These are phyloP conservation scores for Taenioides sp. DNA, from an alignment of 2,797 vertebrate genomes.

Conservation along the genomic window DNA sequence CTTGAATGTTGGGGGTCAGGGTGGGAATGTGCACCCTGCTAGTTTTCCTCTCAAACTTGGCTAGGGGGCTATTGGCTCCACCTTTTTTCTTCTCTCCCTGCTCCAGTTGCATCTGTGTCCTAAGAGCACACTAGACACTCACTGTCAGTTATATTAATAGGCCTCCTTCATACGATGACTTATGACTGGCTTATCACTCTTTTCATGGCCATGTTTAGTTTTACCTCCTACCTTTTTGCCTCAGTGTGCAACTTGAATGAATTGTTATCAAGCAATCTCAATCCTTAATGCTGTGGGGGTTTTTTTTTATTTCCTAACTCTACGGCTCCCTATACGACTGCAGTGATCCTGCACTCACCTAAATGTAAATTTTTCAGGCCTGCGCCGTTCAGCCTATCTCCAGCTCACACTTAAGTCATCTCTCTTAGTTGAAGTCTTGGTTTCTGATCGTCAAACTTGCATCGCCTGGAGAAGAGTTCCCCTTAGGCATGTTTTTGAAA, in stretches of 20 bases:
- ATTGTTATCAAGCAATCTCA: conserved; percentile 60
- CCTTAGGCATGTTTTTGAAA: conserved; percentile 66
- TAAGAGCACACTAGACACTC: conserved; percentile 46
- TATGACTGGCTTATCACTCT: conserved; percentile 50
- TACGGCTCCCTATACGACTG: conserved; percentile 44
- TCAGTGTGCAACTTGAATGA: conserved; percentile 40
- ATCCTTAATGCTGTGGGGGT: conserved; percentile 41
- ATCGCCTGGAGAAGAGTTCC: conserved; percentile 52
- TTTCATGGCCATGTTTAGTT: conserved; percentile 56
- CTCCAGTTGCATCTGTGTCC: conserved; percentile 47
- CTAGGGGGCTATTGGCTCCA: conserved; percentile 49
- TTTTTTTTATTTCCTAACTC: conserved; percentile 55
- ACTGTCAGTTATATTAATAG: conserved; percentile 48
- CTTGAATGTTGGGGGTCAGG: conserved; percentile 63
- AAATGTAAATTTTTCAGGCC: conserved; percentile 48
- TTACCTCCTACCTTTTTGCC: conserved; percentile 41
- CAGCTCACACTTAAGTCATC: conserved; percentile 52
- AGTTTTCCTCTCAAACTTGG: conserved; percentile 42
- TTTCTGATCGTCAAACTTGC: conserved; percentile 70
- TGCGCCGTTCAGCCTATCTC: conserved; percentile 38
- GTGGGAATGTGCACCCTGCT: conserved; percentile 61
- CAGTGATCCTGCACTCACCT: conserved; percentile 43
- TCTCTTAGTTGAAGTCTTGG: conserved; percentile 56
- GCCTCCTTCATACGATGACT: conserved; percentile 27
- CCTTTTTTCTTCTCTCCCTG: conserved; percentile 49